Base-by-base conservation (phyloP, 2,113 vertebrate genomes). In the Brachionichthys hirsutus region DNA sequence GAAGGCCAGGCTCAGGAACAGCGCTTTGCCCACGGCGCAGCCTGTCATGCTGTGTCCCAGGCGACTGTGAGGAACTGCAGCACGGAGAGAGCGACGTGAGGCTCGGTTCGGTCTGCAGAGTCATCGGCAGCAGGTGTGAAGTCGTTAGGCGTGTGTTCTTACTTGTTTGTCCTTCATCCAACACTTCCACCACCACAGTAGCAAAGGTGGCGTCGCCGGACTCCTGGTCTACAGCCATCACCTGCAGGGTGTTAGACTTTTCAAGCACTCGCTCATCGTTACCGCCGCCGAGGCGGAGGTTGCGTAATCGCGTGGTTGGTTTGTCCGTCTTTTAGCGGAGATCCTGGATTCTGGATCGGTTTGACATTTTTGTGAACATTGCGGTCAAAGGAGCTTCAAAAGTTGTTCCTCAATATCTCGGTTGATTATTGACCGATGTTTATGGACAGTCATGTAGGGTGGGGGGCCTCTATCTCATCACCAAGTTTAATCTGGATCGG, bases 101-200 rank as follows among this genome's bases (percentile, higher is more conserved):
- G 42, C 16, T 52, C 41, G 15, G 50, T 70, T 55, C 2, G 22
- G 11, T 12, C 34, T 54, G 17, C 42, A 14, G 9, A 42, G 9
- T 2, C 15, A 16, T 20, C 9, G 17, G 63, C 12, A 12, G 10
- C 16, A 12, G 18, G 3, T 52, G n/a, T 50, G 12, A 12, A 24
- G 42, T n/a, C 42, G 24, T 30, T n/a, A 2, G 24, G 8, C 24
- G 45, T 49, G 22, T 48, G 35, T 44, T 9, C 65, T 75, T 86
- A 93, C 93, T 88, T 88, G 75, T 36, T 42, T 92, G 87, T 60
- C 90, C 88, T 54, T 79, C 81, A 51, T 77, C 56, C 56, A 93
- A 78, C 54, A 92, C 87, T 14, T 90, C 83, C 55, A 93, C 88
- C 17, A 86, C 48, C 9, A 90, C 74, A 3, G 84, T 77, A 13